Percentiles rank a stretch among this genome's conserved stretches.
phyloP scores from a whole-genome alignment of 2,113 vertebrate genomes.

The Grammomys dolichurus region DNA sequence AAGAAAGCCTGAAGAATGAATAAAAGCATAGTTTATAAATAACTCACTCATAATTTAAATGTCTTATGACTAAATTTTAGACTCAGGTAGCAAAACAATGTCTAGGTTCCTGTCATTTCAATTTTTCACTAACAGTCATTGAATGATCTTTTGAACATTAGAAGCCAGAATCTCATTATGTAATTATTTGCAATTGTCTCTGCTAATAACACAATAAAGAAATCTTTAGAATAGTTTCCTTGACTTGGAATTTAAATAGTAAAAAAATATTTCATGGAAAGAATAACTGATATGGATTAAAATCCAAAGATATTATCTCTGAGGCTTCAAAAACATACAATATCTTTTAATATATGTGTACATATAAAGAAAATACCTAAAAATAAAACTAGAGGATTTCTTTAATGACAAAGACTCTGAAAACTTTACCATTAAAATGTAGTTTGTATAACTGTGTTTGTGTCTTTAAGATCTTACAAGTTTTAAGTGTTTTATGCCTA shows the following conservation, averaged over 20 bases:
- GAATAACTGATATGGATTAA: conserved; percentile 35
- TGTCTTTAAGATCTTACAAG: not conserved
- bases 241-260: conserved; percentile 43
- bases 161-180: conserved; percentile 14
- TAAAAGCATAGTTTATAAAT: not conserved
- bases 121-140: not conserved
- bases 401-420: not conserved
- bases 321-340: not conserved
- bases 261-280: not conserved
- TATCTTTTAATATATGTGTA: not conserved
- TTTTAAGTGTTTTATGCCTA: not conserved
- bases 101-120: not conserved
- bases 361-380: not conserved
- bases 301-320: conserved; percentile 45
- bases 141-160: conserved; percentile 40
- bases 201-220: conserved; percentile 32
- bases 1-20: not conserved
- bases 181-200: conserved; percentile 13
- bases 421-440: not conserved
- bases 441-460: not conserved
- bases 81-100: not conserved
- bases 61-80: not conserved
- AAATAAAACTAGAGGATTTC: not conserved
- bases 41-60: not conserved
- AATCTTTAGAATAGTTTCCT: conserved; percentile 27